phyloP scores from a whole-genome alignment of 1,140 invertebrate genomes.

The Diploscapter pachys region DNA sequence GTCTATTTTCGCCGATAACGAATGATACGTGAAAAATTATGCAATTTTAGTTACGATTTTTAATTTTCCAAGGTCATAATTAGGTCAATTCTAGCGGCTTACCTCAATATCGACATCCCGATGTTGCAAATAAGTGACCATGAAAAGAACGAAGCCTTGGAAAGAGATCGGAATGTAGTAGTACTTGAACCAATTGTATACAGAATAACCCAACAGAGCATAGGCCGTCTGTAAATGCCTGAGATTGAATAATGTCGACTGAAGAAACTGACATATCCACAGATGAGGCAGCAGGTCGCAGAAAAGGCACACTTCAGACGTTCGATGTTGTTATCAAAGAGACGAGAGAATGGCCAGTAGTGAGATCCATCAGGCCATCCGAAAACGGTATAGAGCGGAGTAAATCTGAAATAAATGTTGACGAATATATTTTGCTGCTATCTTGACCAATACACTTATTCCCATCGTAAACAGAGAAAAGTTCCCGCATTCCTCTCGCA shows the following conservation, averaged over 20 bases:
- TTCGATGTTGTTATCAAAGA: conserved; percentile 51
- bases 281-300: conserved; percentile 38
- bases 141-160: conserved; percentile 58
- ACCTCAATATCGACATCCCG: conserved; percentile 58
- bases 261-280: conserved; percentile 39
- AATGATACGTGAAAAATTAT: too few species aligned
- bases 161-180: conserved; percentile 60
- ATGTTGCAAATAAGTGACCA: conserved; percentile 63
- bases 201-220: conserved; percentile 43
- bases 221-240: conserved; percentile 47
- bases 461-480: neutral
- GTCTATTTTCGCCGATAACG: too few species aligned
- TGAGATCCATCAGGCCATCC: conserved; percentile 54
- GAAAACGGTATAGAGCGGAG: conserved; percentile 48
- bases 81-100: neutral
- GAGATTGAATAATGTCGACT: neutral
- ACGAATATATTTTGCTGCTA: too few species aligned
- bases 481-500: neutral
- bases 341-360: conserved; percentile 49
- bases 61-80: neutral
- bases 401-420: conserved; percentile 34
- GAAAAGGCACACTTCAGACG: conserved; percentile 51
- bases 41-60: too few species aligned
- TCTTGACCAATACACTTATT: too few species aligned
- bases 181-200: conserved; percentile 57